Evolutionary conservation across 1,140 invertebrate species (phyloP), one percentile per base, ranked within the genome.

Genomic region (Scylla paramamosain): DNA sequence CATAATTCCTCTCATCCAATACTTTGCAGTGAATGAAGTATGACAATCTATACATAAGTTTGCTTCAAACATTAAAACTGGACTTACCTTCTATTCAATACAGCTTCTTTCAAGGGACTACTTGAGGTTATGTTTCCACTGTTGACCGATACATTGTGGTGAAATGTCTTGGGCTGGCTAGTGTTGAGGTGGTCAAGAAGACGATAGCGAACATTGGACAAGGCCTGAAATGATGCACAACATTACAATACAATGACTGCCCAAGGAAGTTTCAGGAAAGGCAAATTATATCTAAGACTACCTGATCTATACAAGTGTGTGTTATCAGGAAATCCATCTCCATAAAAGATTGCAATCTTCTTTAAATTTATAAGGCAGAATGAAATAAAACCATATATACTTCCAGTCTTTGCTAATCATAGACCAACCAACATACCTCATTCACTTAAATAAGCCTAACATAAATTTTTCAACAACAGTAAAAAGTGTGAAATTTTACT

Each of bases 141-240:
- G 59, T 87, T 45, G 4, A 93, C 28, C 16, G 92, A 86, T 14
- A 93, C 20, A 28, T 59, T 93, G 28, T 31, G 82, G 46, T 31
- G 82, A 29, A 86, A 20, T 7, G 16, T 10, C 46, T 39, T 48
- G 14, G 92, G 45, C 45, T 31, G 67, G 20, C 45, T 14, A 20
- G n/a, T 87, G n/a, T 87, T 31, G 29, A 93, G 4, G 10, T 93
- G 92, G 32, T 87, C 46, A 20, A 93, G 92, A 0, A 93, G 83
- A 28, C 48, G 92, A 28, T 28, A 39, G 2, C 83, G 92, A 16
- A 93, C 92, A 87, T 48, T 52, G 20, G 92, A 52, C 28, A 87
- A 7, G 0, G 45, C 16, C 48, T 93, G 82, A 31, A 77, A 77
- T n/a, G 0, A 77, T 90, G 45, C 32, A 48, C 25, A 45, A 46